phyloP scores from a whole-genome alignment of 2,113 vertebrate genomes.

The Ursus arctos region DNA sequence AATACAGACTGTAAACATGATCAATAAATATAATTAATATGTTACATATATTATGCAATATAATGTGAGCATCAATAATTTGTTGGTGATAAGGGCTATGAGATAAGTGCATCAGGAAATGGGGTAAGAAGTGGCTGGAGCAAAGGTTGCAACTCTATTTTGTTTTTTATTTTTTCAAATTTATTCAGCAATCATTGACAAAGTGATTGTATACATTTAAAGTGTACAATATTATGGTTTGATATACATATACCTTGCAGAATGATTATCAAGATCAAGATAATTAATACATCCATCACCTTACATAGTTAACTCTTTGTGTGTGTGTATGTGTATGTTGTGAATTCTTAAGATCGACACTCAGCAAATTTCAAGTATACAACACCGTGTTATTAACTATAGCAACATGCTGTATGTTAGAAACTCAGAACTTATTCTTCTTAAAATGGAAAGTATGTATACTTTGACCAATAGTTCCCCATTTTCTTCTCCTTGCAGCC shows the following conservation, averaged over 20 bases:
- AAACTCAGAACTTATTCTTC: not conserved
- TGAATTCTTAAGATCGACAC: not conserved
- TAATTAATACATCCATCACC: not conserved
- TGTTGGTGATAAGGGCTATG: not conserved
- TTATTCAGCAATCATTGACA: not conserved
- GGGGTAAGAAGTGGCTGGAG: not conserved
- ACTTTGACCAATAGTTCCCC: not conserved
- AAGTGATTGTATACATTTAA: not conserved
- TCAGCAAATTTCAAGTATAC: not conserved
- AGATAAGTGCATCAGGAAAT: not conserved
- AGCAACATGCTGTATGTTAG: not conserved
- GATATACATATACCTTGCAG: not conserved
- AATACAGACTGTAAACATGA: not conserved
- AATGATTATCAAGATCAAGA: not conserved
- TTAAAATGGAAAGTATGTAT: not conserved
- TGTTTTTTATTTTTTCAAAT: not conserved
- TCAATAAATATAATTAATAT: not conserved
- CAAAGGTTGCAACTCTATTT: not conserved
- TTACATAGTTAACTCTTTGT: not conserved
- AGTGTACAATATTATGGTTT: not conserved
- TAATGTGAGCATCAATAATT: not conserved
- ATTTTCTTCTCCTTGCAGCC: not conserved
- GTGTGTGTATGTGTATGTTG: not conserved
- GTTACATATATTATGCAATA: not conserved
- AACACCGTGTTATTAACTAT: not conserved